Evolutionary conservation across 2,888 invertebrate species (phyloP).

Genomic region (Cactoblastis cactorum): DNA sequence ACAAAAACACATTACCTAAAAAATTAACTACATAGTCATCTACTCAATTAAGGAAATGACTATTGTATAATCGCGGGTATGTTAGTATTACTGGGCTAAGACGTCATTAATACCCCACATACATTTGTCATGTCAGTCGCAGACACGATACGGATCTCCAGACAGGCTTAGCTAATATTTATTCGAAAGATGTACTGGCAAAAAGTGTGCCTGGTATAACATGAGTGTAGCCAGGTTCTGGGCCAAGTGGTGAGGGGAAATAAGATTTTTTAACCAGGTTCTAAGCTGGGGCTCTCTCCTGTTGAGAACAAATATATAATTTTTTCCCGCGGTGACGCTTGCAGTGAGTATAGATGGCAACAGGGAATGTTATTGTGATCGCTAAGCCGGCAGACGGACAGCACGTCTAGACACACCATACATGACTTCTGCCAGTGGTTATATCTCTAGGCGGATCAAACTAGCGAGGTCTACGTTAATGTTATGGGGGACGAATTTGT

Average conservation of each 20-base stretch:
- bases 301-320: too few relatives aligned
- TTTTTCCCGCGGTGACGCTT: too few relatives aligned
- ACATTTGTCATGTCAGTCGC: conserved; percentile 26
- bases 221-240: too few relatives aligned
- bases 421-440: conserved; percentile 34
- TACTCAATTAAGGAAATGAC: too few relatives aligned
- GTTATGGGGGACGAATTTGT: too few relatives aligned
- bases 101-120: conserved; percentile 16
- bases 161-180: conserved; percentile 44
- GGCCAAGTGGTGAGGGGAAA: too few relatives aligned
- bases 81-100: not conserved
- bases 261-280: too few relatives aligned
- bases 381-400: conserved; percentile 47
- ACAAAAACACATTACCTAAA: too few relatives aligned
- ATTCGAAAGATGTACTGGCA: conserved; percentile 44
- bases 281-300: too few relatives aligned
- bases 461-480: conserved; percentile 26
- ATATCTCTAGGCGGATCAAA: conserved; percentile 62
- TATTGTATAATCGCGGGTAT: too few relatives aligned
- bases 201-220: conserved; percentile 40
- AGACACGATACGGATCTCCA: conserved; percentile 42
- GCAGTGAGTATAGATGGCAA: conserved; percentile 37
- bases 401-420: conserved; percentile 60
- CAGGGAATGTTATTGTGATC: conserved; percentile 35
- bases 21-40: too few relatives aligned